phyloP scores from a whole-genome alignment of 2,797 vertebrate genomes.

The Sebastes paucispinis region DNA sequence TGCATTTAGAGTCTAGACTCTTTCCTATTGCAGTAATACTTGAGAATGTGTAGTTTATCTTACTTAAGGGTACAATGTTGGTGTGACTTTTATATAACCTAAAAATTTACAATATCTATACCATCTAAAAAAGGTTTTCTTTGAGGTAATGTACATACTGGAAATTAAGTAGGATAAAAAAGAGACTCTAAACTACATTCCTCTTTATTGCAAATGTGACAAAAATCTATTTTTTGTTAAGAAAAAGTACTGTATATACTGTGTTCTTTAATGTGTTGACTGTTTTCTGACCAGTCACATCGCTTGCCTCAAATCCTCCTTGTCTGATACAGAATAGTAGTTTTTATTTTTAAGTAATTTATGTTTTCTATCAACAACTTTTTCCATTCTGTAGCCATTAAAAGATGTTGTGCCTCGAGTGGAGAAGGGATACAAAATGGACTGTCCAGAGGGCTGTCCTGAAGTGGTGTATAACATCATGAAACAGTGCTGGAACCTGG shows the following conservation, averaged over 20 bases:
- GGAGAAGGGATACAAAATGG: constrained; percentile 98
- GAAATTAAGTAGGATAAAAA: background rate
- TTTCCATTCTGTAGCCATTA: constrained; percentile 80
- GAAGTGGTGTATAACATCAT: constrained; percentile 93
- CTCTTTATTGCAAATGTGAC: background rate
- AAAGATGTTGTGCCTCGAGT: constrained; percentile 96
- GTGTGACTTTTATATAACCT: background rate
- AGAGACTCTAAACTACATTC: background rate
- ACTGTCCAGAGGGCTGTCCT: constrained; percentile 93
- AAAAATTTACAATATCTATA: background rate
- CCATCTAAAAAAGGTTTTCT: background rate
- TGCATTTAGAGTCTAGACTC: background rate
- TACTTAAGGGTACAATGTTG: background rate
- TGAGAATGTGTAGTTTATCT: background rate
- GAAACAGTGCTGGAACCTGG: constrained; percentile 97
- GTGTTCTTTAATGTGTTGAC: background rate
- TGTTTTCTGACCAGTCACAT: background rate
- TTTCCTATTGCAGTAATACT: background rate
- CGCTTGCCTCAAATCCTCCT: background rate
- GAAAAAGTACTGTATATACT: background rate
- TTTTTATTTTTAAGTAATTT: background rate
- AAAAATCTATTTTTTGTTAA: background rate
- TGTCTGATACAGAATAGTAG: background rate
- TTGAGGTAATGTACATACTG: background rate
- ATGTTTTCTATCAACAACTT: background rate